Evolutionary conservation across 1,140 invertebrate genomes (phyloP).

Genomic region (Pentalonia nigronervosa): DNA sequence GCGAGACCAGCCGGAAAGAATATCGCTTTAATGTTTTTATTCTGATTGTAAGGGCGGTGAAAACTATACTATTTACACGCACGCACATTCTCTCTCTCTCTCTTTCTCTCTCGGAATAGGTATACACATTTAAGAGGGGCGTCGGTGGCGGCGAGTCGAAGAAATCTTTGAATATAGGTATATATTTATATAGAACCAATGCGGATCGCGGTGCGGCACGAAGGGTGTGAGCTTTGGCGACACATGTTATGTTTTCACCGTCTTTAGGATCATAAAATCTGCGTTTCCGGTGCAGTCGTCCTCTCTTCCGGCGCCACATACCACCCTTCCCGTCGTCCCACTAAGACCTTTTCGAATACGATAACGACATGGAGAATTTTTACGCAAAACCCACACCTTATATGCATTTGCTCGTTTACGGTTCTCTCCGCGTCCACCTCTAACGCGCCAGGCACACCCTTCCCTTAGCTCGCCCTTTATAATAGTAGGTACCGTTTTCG

Average conservation of each 20-base stretch:
- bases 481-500: background rate
- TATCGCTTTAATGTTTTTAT: conserved; percentile 45
- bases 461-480: background rate
- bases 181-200: background rate
- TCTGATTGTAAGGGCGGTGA: conserved; percentile 38
- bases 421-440: background rate
- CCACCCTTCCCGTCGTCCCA: background rate
- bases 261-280: conserved; percentile 52
- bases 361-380: conserved; percentile 44
- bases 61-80: background rate
- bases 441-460: background rate
- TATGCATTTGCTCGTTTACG: conserved; percentile 42
- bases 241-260: conserved; percentile 48
- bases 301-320: background rate
- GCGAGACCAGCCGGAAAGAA: background rate
- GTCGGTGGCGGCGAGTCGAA: background rate
- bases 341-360: background rate
- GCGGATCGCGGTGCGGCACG: background rate
- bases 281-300: conserved; percentile 24
- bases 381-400: background rate
- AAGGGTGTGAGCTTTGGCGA: conserved; percentile 47
- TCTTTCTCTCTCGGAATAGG: background rate
- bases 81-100: background rate
- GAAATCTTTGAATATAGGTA: background rate
- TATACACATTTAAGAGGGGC: background rate